phyloP scores from a whole-genome alignment of 2,797 vertebrate genomes.

The Choloepus didactylus region DNA sequence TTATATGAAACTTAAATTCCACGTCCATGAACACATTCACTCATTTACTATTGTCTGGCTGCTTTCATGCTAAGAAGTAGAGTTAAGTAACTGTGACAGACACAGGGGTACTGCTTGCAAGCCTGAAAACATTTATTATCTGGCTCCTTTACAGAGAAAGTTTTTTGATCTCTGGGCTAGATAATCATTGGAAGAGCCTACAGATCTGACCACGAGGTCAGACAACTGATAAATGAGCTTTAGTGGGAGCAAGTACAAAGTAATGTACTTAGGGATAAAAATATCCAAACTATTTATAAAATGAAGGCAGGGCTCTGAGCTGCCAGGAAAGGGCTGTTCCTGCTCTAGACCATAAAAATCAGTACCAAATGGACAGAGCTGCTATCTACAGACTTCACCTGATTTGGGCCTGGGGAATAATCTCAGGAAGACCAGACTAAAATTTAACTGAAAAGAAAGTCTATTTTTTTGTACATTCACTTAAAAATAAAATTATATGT shows the following conservation, averaged over 20 bases:
- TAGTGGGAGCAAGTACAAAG: conserved; percentile 22
- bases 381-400: neutral
- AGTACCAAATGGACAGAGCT: neutral
- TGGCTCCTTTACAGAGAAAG: conserved; percentile 25
- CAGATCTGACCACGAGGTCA: conserved; percentile 46
- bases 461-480: neutral
- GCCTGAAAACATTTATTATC: conserved; percentile 1
- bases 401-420: neutral
- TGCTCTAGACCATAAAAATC: neutral
- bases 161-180: neutral
- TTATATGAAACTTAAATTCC: neutral
- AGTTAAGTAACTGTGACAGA: neutral
- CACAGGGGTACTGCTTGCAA: neutral
- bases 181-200: neutral
- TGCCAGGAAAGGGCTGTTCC: neutral
- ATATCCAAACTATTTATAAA: conserved; percentile 63
- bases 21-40: neutral
- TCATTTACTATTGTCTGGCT: neutral
- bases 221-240: conserved; percentile 52
- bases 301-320: conserved; percentile 38
- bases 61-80: neutral
- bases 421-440: conserved; percentile 43
- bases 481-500: neutral
- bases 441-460: conserved; percentile 25
- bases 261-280: conserved; percentile 64